Evolutionary conservation across 2,113 vertebrate genomes (phyloP), one percentile per base, ranked within the genome.

Genomic region (Sebastes fasciatus): DNA sequence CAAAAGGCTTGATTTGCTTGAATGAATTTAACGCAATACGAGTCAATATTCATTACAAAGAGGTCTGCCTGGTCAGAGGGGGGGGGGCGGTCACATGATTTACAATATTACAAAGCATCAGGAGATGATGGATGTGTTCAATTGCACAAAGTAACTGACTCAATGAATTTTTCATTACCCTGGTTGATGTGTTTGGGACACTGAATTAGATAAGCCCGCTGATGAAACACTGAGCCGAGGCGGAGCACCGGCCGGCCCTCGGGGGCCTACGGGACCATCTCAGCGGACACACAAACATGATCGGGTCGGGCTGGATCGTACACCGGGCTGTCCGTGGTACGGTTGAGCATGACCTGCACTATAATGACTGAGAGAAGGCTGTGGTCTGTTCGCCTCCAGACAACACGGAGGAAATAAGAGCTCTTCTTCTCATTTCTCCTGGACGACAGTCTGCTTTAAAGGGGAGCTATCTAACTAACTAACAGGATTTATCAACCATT

Each of bases 21-120:
- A 83, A 83, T 82, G 79, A 79, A 82, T 91, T 90, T 43, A 86
- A 87, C 45, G 46, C 79, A 83, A 71, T 74, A 8, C 4, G n/a
- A 91, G 88, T 93, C 88, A 85, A 90, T 89, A 91, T 89, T 86
- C 85, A 89, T 93, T 93, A 93, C 74, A 46, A 49, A 72, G 61
- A 84, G 52, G 80, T 72, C 72, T 42, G 82, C 74, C 19, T 55
- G 82, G 79, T 82, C 74, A 46, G 52, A 26, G 57, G 43, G 79
- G 57, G 46, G 67, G 82, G 79, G 48, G n/a, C 11, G 45, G 62
- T 71, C 79, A 79, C 73, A 67, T 88, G 79, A 74, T 77, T 75
- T 77, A 66, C 84, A 78, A 67, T 86, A 85, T 76, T 71, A 70
- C 60, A 81, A 81, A 79, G 74, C 55, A 83, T 67, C 80, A 77